phyloP scores from a whole-genome alignment of 1,140 invertebrate species.

The Zaprionus taronus region DNA sequence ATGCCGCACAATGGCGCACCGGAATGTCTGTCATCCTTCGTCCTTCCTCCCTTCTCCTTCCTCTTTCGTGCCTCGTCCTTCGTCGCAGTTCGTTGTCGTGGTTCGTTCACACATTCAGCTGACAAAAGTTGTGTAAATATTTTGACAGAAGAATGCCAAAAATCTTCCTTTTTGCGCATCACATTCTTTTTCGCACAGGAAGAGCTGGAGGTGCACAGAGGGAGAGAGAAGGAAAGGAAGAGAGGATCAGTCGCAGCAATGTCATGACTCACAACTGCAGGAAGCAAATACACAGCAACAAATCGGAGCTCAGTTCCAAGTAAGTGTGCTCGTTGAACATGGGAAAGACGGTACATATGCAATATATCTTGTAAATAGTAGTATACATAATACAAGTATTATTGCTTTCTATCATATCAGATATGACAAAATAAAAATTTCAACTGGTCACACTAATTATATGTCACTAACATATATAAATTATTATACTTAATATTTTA shows the following conservation, averaged over 20 bases:
- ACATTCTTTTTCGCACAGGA: slow-evolving; percentile 2
- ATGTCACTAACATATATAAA: too few species aligned
- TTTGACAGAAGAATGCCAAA: slow-evolving; percentile 84
- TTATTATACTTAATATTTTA: too few species aligned
- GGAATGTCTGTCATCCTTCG: slow-evolving; percentile 51
- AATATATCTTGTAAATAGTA: too few species aligned
- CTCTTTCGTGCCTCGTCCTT: background rate
- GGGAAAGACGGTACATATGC: too few species aligned
- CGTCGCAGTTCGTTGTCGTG: background rate
- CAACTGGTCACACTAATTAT: too few species aligned
- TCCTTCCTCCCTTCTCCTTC: slow-evolving; percentile 22
- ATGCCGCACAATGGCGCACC: slow-evolving; percentile 44
- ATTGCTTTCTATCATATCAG: too few species aligned
- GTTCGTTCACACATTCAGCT: slow-evolving; percentile 44
- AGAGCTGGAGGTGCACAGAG: background rate
- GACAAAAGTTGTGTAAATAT: slow-evolving; percentile 81
- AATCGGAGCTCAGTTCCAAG: background rate
- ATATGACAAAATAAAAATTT: too few species aligned
- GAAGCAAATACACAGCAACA: slow-evolving; percentile 6
- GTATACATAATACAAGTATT: too few species aligned
- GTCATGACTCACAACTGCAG: background rate
- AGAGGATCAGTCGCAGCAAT: background rate
- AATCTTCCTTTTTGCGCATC: slow-evolving; percentile 33
- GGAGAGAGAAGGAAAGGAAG: background rate
- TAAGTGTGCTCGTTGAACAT: too few species aligned